phyloP scores from a whole-genome alignment of 2,797 vertebrate species.

The Brotula barbata region DNA sequence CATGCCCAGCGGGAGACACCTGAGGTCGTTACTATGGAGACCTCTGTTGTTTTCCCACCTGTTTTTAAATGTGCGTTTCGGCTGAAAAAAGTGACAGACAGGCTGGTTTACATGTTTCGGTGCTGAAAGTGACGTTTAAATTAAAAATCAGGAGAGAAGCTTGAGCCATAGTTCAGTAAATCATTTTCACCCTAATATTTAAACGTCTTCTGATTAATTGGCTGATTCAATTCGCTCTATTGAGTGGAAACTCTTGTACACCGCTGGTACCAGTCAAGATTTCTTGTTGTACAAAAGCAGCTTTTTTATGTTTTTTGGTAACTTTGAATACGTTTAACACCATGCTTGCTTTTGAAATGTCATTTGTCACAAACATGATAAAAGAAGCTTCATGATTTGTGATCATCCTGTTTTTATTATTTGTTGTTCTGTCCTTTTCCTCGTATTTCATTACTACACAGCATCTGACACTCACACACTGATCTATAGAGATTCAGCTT shows the following conservation, averaged over 20 bases:
- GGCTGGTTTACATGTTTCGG: background rate
- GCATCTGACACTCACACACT: constrained; percentile 19
- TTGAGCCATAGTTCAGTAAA: background rate
- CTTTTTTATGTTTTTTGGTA: background rate
- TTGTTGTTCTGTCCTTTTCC: constrained; percentile 13
- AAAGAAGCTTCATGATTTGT: constrained; percentile 4
- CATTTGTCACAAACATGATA: background rate
- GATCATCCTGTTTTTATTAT: background rate
- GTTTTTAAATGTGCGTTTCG: constrained; percentile 32
- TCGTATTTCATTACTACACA: constrained; percentile 11
- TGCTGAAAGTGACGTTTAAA: constrained; percentile 10
- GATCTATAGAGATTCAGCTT: constrained; percentile 20
- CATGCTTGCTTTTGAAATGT: background rate
- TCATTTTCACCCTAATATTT: background rate
- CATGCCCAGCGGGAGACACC: constrained; percentile 68
- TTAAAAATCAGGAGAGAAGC: background rate
- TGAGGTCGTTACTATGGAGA: constrained; percentile 65
- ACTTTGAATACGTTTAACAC: background rate
- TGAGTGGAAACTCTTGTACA: background rate
- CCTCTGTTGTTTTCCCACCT: constrained; percentile 40
- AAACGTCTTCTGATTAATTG: background rate
- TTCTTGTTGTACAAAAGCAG: background rate
- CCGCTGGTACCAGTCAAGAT: too few relatives aligned
- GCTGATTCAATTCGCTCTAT: background rate
- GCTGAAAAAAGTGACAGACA: constrained; percentile 30